A percentile compares a stretch with the other conserved stretches of the same genome.
These are phyloP conservation scores for Macrosteles quadrilineatus DNA, from an alignment of 1,140 invertebrate species.

Conservation along the genomic window DNA sequence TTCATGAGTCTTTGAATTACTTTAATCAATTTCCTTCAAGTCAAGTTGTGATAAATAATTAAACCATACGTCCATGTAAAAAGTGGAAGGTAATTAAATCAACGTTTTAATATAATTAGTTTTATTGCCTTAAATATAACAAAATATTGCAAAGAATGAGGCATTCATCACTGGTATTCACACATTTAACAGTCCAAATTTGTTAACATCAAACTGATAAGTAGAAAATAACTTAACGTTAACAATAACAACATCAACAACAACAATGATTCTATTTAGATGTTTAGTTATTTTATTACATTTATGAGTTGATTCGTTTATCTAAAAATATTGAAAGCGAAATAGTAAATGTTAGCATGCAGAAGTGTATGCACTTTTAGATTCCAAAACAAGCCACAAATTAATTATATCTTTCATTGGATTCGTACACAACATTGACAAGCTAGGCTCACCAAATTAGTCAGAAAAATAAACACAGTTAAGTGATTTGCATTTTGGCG, in stretches of 20 bases:
- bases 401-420: too few relatives aligned
- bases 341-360: background rate
- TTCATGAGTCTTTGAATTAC: too few relatives aligned
- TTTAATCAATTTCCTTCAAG: too few relatives aligned
- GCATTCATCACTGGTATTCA: constrained; percentile 9
- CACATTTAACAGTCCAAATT: constrained; percentile 6
- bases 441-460: background rate
- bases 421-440: background rate
- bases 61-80: too few relatives aligned
- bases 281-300: background rate
- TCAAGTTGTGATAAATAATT: too few relatives aligned
- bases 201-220: background rate
- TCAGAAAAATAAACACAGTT: background rate
- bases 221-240: constrained; percentile 5
- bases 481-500: background rate
- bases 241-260: constrained; percentile 26
- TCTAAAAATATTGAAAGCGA: background rate
- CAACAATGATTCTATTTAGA: background rate
- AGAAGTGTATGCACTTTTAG: too few relatives aligned
- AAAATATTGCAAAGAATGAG: constrained; percentile 24
- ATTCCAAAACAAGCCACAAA: too few relatives aligned
- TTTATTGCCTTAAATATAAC: constrained; percentile 23
- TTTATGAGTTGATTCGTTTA: background rate
- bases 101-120: too few relatives aligned
- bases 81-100: too few relatives aligned